Evolutionary conservation across 2,888 invertebrate species (phyloP).

Genomic region (Cyrtodaria siliqua): DNA sequence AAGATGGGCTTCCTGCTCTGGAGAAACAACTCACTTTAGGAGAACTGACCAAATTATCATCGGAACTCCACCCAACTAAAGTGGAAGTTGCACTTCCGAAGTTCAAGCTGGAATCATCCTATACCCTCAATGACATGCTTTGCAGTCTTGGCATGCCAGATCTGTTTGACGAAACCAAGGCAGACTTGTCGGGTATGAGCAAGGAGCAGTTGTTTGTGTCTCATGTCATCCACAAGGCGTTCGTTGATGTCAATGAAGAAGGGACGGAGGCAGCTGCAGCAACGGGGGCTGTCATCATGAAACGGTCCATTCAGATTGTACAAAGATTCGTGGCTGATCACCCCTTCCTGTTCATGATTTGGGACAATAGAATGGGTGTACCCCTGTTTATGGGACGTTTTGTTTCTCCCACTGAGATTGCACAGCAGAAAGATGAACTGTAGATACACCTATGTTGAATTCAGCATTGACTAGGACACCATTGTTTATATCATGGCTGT

Average conservation of each 20-base stretch:
- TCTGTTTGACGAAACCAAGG: constrained; percentile 71
- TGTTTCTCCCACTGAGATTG: constrained; percentile 23
- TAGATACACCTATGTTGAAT: too few species aligned
- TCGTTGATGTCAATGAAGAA: constrained; percentile 84
- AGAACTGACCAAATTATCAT: constrained; percentile 8
- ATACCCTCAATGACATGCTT: constrained; percentile 66
- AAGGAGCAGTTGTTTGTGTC: constrained; percentile 72
- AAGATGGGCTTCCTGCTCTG: constrained; percentile 67
- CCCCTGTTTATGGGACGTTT: constrained; percentile 70
- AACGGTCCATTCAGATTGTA: constrained; percentile 35
- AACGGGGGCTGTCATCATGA: constrained; percentile 68
- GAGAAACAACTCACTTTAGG: constrained; percentile 36
- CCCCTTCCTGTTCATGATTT: constrained; percentile 82
- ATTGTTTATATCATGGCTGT: too few species aligned
- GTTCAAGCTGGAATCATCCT: constrained; percentile 70
- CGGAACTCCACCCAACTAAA: constrained; percentile 5
- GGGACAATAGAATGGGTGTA: constrained; percentile 61
- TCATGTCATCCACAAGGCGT: constrained; percentile 83
- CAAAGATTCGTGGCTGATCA: constrained; percentile 73
- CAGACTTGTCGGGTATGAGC: constrained; percentile 81
- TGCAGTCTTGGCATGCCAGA: constrained; percentile 75
- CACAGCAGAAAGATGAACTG: too few species aligned
- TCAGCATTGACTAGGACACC: too few species aligned
- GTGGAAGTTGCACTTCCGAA: constrained; percentile 68
- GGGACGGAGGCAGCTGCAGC: constrained; percentile 84